phyloP scores from a whole-genome alignment of 2,888 invertebrate genomes.

The Acrocera orbiculus region DNA sequence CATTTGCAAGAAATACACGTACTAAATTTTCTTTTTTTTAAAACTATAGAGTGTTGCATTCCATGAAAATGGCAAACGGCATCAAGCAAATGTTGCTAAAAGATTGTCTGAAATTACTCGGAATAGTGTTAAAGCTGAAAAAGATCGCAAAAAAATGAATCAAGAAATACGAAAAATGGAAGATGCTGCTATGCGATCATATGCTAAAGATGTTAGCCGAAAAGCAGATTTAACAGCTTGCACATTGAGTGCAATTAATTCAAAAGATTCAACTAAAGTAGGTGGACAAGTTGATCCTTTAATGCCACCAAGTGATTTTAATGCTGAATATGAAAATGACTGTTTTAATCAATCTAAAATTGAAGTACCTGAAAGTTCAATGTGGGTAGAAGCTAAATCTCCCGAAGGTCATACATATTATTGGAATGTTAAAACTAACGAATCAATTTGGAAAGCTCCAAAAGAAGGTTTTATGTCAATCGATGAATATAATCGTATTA shows the following conservation, averaged over 20 bases:
- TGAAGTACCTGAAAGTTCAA: conserved; percentile 21
- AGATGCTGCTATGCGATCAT: conserved; percentile 73
- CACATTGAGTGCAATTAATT: conserved; percentile 21
- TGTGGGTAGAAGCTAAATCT: conserved; percentile 66
- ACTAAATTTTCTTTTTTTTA: conserved; percentile 12
- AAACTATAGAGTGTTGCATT: conserved; percentile 66
- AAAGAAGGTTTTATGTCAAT: conserved; percentile 51
- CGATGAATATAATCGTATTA: conserved; percentile 42
- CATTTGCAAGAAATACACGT: not conserved
- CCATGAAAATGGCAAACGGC: conserved; percentile 83
- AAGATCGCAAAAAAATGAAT: conserved; percentile 59
- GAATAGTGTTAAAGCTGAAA: conserved; percentile 62
- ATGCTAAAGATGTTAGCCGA: conserved; percentile 57
- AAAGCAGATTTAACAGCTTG: conserved; percentile 26
- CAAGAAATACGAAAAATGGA: conserved; percentile 76
- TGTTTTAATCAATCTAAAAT: conserved; percentile 17
- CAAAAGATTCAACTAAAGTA: conserved; percentile 7
- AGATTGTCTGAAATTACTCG: conserved; percentile 69
- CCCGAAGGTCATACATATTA: conserved; percentile 67
- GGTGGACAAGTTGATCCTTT: conserved; percentile 25
- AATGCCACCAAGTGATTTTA: conserved; percentile 24
- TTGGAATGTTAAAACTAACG: conserved; percentile 72
- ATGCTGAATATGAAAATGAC: conserved; percentile 19
- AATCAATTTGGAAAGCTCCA: conserved; percentile 61
- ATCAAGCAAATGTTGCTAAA: conserved; percentile 80